Evolutionary conservation across 2,113 vertebrate genomes (phyloP).

Genomic region (Crotalus helleri): DNA sequence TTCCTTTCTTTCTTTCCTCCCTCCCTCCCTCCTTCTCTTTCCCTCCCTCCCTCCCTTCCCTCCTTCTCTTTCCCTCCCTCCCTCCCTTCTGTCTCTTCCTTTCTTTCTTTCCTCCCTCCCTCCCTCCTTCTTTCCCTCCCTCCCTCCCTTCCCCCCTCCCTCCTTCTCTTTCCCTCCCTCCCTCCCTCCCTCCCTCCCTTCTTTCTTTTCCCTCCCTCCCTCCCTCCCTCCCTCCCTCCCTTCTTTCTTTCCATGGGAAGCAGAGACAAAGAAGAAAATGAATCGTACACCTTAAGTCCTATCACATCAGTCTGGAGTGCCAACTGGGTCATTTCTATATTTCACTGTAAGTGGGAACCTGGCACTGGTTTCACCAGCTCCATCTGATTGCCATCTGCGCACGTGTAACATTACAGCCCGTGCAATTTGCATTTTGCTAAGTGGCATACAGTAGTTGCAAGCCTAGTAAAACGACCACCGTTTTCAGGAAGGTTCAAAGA

Average conservation of each 20-base stretch:
- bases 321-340: neutral
- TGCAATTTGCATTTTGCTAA: neutral
- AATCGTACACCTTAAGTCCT: neutral
- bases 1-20: no score
- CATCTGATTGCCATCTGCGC: slow-evolving; percentile 74
- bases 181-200: no score
- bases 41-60: no score
- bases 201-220: no score
- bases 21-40: no score
- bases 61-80: no score
- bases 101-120: no score
- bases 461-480: neutral
- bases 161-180: no score
- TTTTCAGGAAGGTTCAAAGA: neutral
- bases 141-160: no score
- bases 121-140: no score
- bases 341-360: slow-evolving; percentile 38
- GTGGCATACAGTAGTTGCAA: neutral
- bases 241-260: neutral
- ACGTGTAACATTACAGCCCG: slow-evolving; percentile 1
- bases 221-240: no score
- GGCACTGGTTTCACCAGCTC: slow-evolving; percentile 53
- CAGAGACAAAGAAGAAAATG: neutral
- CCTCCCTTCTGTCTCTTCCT: no score
- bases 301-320: slow-evolving; percentile 20